Percentiles rank a stretch among this genome's conserved stretches.
These are phyloP conservation scores for Callinectes sapidus DNA, from an alignment of 2,888 invertebrate genomes.

Conservation along the genomic window DNA sequence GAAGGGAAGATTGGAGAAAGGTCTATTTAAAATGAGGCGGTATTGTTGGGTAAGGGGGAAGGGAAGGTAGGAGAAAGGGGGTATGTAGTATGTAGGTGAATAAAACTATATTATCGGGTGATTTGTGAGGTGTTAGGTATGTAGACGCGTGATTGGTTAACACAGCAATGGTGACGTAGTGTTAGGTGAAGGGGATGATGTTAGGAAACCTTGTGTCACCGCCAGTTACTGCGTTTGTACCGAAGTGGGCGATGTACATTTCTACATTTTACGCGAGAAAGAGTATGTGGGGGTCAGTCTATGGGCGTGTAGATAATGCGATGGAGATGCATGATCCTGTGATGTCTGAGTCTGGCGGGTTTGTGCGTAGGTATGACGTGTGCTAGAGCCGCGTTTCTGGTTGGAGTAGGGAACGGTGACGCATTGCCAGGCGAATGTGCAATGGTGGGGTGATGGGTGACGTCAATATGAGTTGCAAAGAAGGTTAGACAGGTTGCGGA, in stretches of 20 bases:
- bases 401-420: neutral
- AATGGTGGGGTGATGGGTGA: conserved; percentile 11
- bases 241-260: neutral
- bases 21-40: too few relatives aligned
- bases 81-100: neutral
- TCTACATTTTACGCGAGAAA: neutral
- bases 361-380: neutral
- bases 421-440: neutral
- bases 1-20: too few relatives aligned
- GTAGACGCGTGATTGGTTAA: neutral
- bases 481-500: neutral
- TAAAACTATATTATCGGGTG: neutral
- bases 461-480: neutral
- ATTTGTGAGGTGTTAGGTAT: neutral
- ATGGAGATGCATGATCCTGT: neutral
- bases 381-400: neutral
- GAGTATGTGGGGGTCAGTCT: neutral
- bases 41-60: neutral
- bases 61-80: neutral
- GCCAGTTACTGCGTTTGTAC: neutral
- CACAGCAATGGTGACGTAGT: neutral
- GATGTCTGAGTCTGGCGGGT: neutral
- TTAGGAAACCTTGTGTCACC: neutral
- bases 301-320: neutral
- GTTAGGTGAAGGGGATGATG: neutral